phyloP scores from a whole-genome alignment of 2,797 vertebrate genomes.

The Hoplostethus atlanticus region DNA sequence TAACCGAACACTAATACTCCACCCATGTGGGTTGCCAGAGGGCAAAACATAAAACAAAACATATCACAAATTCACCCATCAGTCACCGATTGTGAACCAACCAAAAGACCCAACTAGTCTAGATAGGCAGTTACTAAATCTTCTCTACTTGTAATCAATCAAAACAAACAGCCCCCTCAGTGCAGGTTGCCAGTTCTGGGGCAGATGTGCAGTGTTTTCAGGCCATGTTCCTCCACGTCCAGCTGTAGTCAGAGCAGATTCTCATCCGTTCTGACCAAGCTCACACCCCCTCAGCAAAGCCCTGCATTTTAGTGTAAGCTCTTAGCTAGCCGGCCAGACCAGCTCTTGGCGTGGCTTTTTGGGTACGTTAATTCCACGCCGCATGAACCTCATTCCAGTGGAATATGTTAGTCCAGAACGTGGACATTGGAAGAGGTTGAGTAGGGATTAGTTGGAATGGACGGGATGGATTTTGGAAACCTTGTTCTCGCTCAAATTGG shows the following conservation, averaged over 20 bases:
- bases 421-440: slow-evolving; percentile 47
- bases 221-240: slow-evolving; percentile 62
- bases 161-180: slow-evolving; percentile 44
- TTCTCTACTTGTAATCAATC: slow-evolving; percentile 60
- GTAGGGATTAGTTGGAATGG: slow-evolving; percentile 55
- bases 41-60: neutral
- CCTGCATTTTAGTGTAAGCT: slow-evolving; percentile 50
- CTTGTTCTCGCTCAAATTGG: slow-evolving; percentile 39
- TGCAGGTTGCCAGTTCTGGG: slow-evolving; percentile 41
- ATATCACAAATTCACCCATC: slow-evolving; percentile 64
- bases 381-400: slow-evolving; percentile 24
- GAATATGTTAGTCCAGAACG: slow-evolving; percentile 30
- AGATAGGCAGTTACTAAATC: slow-evolving; percentile 58
- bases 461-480: slow-evolving; percentile 31
- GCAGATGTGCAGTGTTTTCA: slow-evolving; percentile 71
- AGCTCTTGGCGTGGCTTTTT: slow-evolving; percentile 55
- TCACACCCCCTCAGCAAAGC: slow-evolving; percentile 36
- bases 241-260: slow-evolving; percentile 63
- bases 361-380: slow-evolving; percentile 60
- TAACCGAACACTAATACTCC: slow-evolving; percentile 1
- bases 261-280: slow-evolving; percentile 58
- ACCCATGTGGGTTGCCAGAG: slow-evolving; percentile 34
- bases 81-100: slow-evolving; percentile 55
- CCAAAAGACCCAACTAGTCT: slow-evolving; percentile 51
- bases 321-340: slow-evolving; percentile 37